Evolutionary conservation across 1,140 invertebrate genomes (phyloP).

Genomic region (Leptinotarsa texana): DNA sequence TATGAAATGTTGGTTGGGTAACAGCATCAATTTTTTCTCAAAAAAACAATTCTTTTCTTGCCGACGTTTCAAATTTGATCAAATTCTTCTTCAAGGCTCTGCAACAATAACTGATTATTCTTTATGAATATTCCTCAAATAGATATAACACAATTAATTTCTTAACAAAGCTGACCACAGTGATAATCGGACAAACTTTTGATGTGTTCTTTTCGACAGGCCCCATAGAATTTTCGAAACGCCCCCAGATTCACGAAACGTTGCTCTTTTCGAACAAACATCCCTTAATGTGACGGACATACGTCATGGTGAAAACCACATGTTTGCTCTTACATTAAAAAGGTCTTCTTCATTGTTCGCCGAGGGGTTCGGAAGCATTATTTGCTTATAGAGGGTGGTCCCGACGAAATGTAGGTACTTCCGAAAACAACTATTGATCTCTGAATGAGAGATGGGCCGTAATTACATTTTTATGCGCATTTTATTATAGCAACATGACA

Average conservation of each 20-base stretch:
- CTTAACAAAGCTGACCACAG: neutral
- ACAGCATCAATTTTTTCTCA: too few species aligned
- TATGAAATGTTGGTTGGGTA: too few species aligned
- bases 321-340: slow-evolving; percentile 29
- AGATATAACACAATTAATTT: neutral
- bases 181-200: too few species aligned
- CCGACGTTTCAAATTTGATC: too few species aligned
- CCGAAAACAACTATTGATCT: neutral
- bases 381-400: neutral
- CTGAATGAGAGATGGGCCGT: neutral
- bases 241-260: neutral
- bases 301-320: slow-evolving; percentile 27
- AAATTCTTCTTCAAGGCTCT: too few species aligned
- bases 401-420: neutral
- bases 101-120: too few species aligned
- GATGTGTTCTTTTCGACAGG: neutral
- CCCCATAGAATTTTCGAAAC: neutral
- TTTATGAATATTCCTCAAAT: too few species aligned
- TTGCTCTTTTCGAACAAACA: slow-evolving; percentile 17
- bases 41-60: too few species aligned
- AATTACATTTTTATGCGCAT: too few species aligned
- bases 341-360: slow-evolving; percentile 14
- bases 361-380: slow-evolving; percentile 13
- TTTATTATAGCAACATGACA: too few species aligned
- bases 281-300: slow-evolving; percentile 11